Base-by-base conservation (phyloP, 2,797 vertebrate genomes). In the Gallinago stenura region DNA sequence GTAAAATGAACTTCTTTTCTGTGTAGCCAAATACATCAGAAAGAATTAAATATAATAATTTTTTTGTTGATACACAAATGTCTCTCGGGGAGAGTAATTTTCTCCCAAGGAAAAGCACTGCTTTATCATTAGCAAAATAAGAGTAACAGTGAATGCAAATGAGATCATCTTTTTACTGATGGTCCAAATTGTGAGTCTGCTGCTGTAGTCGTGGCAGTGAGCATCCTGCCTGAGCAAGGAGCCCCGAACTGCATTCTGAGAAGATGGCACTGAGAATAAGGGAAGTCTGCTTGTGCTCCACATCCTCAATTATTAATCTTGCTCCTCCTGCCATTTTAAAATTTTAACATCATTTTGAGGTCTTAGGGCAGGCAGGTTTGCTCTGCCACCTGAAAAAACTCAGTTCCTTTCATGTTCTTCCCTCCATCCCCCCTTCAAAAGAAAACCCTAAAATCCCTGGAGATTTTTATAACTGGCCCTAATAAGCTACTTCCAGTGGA, bases 381-480 rank as follows among this genome's bases (percentile, higher is more conserved):
- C 14, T 35, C 12, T 87, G 21, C 19, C 9, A 11, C 0, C 2
- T 62, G 50, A 39, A 58, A 91, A 93, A 53, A 1, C 5, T 56
- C 14, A 0, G 4, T 41, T 65, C 68, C 14, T 92, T 68, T 84
- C 24, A 41, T 18, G 6, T 26, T 82, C 33, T 86, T 75, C 9
- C 7, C 24, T 83, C 8, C 5, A 10, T 0, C 5, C 7, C 25
- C 5, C 5, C 9, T 26, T 21, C 22, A 41, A 46, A 17, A 30
- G 12, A 33, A 6, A 0, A 1, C 7, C 33, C 26, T 39, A 8
- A 60, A 43, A 71, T 39, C 16, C 11, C 1, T 51, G 7, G 8
- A 60, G 17, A 3, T 45, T 79, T 90, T 80, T 82, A 33, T 45
- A 50, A 39, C 20, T 22, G 50, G 12, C 24, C 7, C 15, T 62